Evolutionary conservation across 2,797 vertebrate species (phyloP), one percentile per base, ranked within the genome.

Genomic region (Gymnoscopelus braueri): DNA sequence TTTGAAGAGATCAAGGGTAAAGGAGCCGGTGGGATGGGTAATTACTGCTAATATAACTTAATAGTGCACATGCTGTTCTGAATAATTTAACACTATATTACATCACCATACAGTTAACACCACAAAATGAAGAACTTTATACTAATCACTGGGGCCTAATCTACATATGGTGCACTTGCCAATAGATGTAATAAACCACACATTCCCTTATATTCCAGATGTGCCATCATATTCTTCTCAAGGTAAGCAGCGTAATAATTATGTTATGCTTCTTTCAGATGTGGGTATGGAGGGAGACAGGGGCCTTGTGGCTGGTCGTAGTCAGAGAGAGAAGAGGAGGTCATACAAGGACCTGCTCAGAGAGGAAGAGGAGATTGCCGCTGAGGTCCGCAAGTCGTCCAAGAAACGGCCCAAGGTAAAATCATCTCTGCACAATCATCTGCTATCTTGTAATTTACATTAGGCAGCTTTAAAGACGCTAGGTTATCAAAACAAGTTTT

Each of bases 251-350:
- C 10, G 2, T 55, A 48, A 71, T 1, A 0, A 4, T 15, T 0
- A 4, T 29, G 50, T 59, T 0, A 11, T 66, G 0, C 62, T 6
- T 73, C 72, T 48, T n/a, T 63, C 47, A 92, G 91, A 93, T 24
- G 8, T 81, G 53, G 95, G 94, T 74, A 91, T 95, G 87, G 95
- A 98, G 50, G 94, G 92, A 77, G 93, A 94, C 35, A 88, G 92
- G 70, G 94, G 95, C 53, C 93, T 98, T 56, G 95, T 96, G 52
- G 94, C 96, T 29, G 95, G 95, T 75, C 95, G 96, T 56, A 97
- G 95, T 89, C 97, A 99, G 87, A 91, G 96, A 83, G 97, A 99
- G 90, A 99, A 98, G 88, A 97, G 95, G 76, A 94, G 95, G 75
- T 97, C 96, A 0, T 97, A 98, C 88, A 98, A 97, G 81, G 97